phyloP scores from a whole-genome alignment of 2,797 vertebrate genomes.

The Rhinatrema bivittatum region DNA sequence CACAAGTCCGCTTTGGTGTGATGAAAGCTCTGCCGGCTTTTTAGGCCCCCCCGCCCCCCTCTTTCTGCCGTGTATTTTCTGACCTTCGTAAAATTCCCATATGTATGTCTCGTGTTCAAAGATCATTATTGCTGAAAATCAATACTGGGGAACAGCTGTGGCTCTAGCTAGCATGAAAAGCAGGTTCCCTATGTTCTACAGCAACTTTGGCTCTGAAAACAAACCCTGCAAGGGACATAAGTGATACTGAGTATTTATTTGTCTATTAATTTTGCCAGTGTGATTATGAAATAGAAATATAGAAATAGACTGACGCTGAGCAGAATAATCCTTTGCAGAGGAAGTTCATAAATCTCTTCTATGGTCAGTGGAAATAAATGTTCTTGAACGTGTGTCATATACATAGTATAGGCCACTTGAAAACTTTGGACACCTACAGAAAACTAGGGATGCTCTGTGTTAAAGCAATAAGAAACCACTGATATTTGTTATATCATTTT shows the following conservation, averaged over 20 bases:
- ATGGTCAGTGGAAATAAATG: constrained; percentile 31
- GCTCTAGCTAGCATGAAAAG: constrained; percentile 14
- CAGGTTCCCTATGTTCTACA: constrained; percentile 12
- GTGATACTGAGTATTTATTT: no score
- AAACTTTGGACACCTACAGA: no score
- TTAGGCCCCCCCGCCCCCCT: constrained; percentile 12
- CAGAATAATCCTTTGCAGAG: constrained; percentile 16
- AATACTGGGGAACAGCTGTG: constrained; percentile 31
- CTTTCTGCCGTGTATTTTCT: not conserved
- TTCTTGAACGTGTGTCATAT: no score
- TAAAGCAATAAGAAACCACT: no score
- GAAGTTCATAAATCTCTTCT: no score
- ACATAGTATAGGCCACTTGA: no score
- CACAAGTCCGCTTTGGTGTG: not conserved
- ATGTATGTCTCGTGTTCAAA: constrained; percentile 26
- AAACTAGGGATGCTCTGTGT: no score
- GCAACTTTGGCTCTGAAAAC: constrained; percentile 5
- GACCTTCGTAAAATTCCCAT: constrained; percentile 20
- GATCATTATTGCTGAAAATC: constrained; percentile 31
- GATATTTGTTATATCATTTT: no score
- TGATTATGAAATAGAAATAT: constrained; percentile 15
- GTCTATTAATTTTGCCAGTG: constrained; percentile 10
- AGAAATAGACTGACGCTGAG: not conserved
- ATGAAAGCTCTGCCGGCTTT: constrained; percentile 16
- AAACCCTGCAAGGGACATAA: constrained; percentile 4